Conservation (phyloP, 2,797 vertebrate genomes). For the Sebastiscus albofasciatus region DNA sequence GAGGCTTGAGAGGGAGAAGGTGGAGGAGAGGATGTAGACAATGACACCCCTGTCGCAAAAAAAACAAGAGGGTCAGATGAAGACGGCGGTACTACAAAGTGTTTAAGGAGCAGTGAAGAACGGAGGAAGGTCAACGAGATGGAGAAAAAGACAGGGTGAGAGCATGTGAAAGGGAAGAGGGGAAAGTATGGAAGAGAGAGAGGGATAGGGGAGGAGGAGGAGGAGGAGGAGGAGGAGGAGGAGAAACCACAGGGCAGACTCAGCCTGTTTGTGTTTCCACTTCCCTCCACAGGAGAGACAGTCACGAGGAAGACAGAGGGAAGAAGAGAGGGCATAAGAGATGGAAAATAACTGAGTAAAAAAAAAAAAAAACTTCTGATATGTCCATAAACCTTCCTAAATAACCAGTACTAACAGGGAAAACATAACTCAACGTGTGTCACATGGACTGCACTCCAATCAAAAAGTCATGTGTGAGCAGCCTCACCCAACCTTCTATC, state of each 20-base stretch:
- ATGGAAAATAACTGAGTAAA: conserved; percentile 58
- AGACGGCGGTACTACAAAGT: conserved; percentile 5
- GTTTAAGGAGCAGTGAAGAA: conserved; percentile 12
- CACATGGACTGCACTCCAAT: conserved; percentile 29
- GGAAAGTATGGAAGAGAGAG: conserved; percentile 25
- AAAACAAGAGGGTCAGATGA: conserved; percentile 26
- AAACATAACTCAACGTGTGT: not conserved
- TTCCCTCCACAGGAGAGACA: conserved; percentile 67
- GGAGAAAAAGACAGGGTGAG: not conserved
- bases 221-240: conserved; percentile 14
- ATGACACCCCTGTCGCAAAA: not conserved
- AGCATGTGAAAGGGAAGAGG: conserved; percentile 6
- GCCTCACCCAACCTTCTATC: conserved; percentile 19
- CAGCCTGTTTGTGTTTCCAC: conserved; percentile 78
- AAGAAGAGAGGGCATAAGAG: conserved; percentile 27
- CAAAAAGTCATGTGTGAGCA: conserved; percentile 38
- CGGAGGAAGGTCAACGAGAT: not conserved
- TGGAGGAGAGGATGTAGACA: not conserved
- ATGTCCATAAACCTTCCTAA: conserved; percentile 28
- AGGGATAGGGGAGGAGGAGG: conserved; percentile 27
- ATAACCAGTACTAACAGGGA: conserved; percentile 14
- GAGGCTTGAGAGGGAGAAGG: conserved; percentile 66
- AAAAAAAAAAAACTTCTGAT: conserved; percentile 20
- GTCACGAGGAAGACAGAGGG: conserved; percentile 59
- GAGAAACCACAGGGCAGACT: conserved; percentile 75